Evolutionary conservation across 2,797 vertebrate genomes (phyloP).

Genomic region (Tauraco hartlaubi): DNA sequence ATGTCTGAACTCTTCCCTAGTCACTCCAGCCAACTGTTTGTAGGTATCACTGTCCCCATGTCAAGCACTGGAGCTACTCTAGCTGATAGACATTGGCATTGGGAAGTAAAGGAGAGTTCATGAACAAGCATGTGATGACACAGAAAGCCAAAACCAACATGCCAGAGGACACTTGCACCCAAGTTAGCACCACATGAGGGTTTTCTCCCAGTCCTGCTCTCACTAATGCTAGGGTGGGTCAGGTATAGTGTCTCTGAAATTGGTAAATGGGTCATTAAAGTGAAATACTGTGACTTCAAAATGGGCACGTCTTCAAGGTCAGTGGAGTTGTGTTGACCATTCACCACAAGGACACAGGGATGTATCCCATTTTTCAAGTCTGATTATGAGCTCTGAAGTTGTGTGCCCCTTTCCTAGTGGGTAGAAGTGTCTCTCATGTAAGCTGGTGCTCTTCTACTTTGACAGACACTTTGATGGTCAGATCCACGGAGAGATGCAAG

Average conservation of each 20-base stretch:
- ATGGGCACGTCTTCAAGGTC: not conserved
- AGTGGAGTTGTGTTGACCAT: not conserved
- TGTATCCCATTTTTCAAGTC: not conserved
- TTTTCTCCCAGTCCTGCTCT: not conserved
- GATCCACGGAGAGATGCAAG: not conserved
- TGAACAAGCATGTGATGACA: not conserved
- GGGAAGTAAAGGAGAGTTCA: not conserved
- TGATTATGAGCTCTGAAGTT: not conserved
- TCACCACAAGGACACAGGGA: not conserved
- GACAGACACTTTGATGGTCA: not conserved
- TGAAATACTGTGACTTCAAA: not conserved
- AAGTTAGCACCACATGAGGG: not conserved
- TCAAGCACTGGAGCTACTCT: not conserved
- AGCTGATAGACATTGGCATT: not conserved
- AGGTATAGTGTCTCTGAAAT: not conserved
- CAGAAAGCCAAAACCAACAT: not conserved
- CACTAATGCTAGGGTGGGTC: not conserved
- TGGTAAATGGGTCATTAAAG: not conserved
- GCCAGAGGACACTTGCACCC: not conserved
- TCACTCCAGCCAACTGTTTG: not conserved
- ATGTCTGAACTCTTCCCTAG: not conserved
- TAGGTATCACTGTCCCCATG: not conserved
- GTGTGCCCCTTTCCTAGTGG: not conserved
- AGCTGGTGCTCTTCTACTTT: not conserved
- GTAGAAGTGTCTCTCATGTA: not conserved